Evolutionary conservation across 2,888 invertebrate genomes (phyloP).

Genomic region (Tenthredo amoena): DNA sequence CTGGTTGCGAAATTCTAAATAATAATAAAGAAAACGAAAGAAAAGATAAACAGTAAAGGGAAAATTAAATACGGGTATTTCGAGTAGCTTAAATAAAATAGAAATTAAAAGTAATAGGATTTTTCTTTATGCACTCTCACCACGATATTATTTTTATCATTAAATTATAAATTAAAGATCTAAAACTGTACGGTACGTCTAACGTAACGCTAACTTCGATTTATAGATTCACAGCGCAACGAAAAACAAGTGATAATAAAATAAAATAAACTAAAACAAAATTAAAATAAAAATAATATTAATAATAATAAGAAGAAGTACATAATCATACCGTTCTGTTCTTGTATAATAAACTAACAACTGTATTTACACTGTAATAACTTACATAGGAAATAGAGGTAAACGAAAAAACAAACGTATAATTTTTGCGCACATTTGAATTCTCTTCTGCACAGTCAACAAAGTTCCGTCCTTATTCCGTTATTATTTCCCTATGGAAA

Average conservation of each 20-base stretch:
- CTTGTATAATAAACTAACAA: conserved; percentile 20
- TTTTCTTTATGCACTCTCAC: conserved; percentile 22
- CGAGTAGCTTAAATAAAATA: conserved; percentile 5
- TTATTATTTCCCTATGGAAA: conserved; percentile 19
- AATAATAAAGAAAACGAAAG: neutral
- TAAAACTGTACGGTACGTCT: conserved; percentile 25
- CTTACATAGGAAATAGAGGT: conserved; percentile 29
- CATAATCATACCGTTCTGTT: neutral
- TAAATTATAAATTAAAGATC: neutral
- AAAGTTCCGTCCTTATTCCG: conserved; percentile 47
- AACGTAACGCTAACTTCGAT: conserved; percentile 19
- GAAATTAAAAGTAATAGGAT: conserved; percentile 50
- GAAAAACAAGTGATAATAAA: conserved; percentile 1
- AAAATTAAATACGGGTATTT: neutral
- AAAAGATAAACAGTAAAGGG: neutral
- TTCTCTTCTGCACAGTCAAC: conserved; percentile 46
- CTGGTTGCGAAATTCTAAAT: conserved; percentile 48
- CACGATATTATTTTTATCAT: neutral
- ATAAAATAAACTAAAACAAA: neutral
- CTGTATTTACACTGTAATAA: conserved; percentile 41
- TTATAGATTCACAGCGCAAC: conserved; percentile 31
- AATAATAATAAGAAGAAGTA: neutral
- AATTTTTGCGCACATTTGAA: conserved; percentile 21
- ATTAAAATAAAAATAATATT: neutral
- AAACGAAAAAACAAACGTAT: conserved; percentile 20